A percentile compares a stretch with the other conserved stretches of the same genome.
phyloP scores from a whole-genome alignment of 2,113 vertebrate genomes.

The Chamaetylas fuelleborni region DNA sequence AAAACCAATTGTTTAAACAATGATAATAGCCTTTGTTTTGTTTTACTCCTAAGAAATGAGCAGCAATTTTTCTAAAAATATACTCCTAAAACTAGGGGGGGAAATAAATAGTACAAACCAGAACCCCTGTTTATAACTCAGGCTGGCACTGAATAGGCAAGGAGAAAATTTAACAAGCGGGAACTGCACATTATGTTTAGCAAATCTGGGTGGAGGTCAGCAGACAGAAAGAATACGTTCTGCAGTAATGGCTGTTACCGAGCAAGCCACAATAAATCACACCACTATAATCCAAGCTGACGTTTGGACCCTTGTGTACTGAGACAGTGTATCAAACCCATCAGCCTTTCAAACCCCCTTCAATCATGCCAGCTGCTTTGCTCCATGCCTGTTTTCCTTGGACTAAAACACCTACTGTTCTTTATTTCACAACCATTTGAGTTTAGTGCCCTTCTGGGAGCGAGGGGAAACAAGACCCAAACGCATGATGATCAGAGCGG shows the following conservation, averaged over 20 bases:
- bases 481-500: fast-evolving
- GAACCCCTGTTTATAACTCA: slow-evolving; percentile 56
- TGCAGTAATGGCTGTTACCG: neutral
- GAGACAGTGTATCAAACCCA: slow-evolving; percentile 2
- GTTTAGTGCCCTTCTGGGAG: neutral
- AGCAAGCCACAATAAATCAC: slow-evolving; percentile 18
- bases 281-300: slow-evolving; percentile 1
- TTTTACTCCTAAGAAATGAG: slow-evolving; percentile 48
- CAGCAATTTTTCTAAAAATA: slow-evolving; percentile 59
- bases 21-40: slow-evolving; percentile 61
- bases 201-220: slow-evolving; percentile 61
- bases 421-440: neutral
- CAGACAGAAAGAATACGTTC: slow-evolving; percentile 6
- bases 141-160: slow-evolving; percentile 49
- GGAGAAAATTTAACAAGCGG: slow-evolving; percentile 41
- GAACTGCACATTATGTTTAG: slow-evolving; percentile 46
- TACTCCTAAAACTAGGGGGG: slow-evolving; percentile 29
- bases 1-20: slow-evolving; percentile 68
- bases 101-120: slow-evolving; percentile 47
- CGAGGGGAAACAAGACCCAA: neutral
- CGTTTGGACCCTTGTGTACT: slow-evolving; percentile 10
- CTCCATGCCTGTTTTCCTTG: neutral
- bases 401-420: neutral
- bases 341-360: slow-evolving; percentile 7
- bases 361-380: neutral